Evolutionary conservation across 2,888 invertebrate genomes (phyloP).

Genomic region (Beris morrisii): DNA sequence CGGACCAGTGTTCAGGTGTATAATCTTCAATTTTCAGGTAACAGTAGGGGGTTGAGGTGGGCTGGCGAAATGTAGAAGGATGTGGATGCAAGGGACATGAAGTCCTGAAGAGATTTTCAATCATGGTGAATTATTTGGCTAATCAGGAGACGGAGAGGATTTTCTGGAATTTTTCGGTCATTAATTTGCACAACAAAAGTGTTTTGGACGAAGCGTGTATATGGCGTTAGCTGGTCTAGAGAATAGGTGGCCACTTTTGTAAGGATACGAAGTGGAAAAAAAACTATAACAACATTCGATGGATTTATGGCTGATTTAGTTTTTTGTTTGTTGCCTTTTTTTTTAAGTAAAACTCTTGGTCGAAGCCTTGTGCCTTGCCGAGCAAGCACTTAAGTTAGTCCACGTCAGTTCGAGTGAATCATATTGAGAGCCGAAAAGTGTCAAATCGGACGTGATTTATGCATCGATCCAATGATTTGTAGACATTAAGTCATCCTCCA

Average conservation of each 20-base stretch:
- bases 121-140: conserved; percentile 38
- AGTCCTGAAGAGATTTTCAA: conserved; percentile 37
- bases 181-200: conserved; percentile 36
- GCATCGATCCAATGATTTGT: conserved; percentile 37
- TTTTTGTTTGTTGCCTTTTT: background rate
- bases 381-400: background rate
- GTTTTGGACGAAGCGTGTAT: conserved; percentile 10
- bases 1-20: too few species aligned
- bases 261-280: background rate
- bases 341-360: background rate
- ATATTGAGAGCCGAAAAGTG: conserved; percentile 35
- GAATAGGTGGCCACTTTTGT: background rate
- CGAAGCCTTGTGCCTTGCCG: background rate
- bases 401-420: conserved; percentile 15
- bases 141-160: conserved; percentile 37
- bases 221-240: background rate
- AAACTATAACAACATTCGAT: conserved; percentile 22
- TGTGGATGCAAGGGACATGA: conserved; percentile 2
- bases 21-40: too few species aligned
- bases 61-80: background rate
- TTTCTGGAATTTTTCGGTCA: conserved; percentile 39
- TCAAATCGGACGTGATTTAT: conserved; percentile 38
- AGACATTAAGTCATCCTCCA: conserved; percentile 26
- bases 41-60: too few species aligned
- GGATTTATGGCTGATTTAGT: conserved; percentile 36